Base-by-base conservation (phyloP, 2,797 vertebrate species). In the Acridotheres tristis region DNA sequence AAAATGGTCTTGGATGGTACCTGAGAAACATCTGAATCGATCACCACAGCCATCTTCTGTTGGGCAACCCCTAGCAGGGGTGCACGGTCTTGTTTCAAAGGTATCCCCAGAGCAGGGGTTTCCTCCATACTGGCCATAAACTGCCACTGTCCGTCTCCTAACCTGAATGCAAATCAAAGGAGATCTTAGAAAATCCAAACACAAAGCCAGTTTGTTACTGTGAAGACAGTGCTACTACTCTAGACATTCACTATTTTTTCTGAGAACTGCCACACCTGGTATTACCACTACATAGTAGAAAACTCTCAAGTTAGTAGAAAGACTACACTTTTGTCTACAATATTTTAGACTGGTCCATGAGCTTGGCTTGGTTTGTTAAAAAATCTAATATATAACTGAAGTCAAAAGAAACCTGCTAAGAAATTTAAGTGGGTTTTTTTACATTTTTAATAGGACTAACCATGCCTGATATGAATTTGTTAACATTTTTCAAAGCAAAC, bases 11-110 rank as follows among this genome's bases (percentile, higher is more conserved):
- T 81, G 67, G 48, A 61, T 59, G 27, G 85, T 97, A 99, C 99
- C 99, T 93, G 99, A 98, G 57, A 97, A 97, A 95, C 99, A 99
- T 57, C 98, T 98, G 95, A 99, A 99, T 38, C 98, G 98, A 57
- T 98, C 97, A 85, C 98, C 98, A 85, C 99, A 99, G 79, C 98
- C 98, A 7, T 98, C 95, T 78, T 98, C 97, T 51, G 98, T 87
- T 11, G 98, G 99, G 68, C 99, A 99, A 21, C 97, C 97, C 92
- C 96, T 98, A 14, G 96, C 96, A 5, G 99, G 96, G 13, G 96
- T 94, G 87, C 99, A 99, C 0, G 96, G 2, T 29, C 97, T 98
- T 19, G 92, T 98, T 96, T 99, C 95, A 48, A 97, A 95, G 32
- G 97, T 85, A n/a, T 96, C 96, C 40, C 99, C 99, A 23, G 88